Evolutionary conservation across 2,888 invertebrate species (phyloP), one percentile per base, ranked within the genome.

Genomic region (Apeira syringaria): DNA sequence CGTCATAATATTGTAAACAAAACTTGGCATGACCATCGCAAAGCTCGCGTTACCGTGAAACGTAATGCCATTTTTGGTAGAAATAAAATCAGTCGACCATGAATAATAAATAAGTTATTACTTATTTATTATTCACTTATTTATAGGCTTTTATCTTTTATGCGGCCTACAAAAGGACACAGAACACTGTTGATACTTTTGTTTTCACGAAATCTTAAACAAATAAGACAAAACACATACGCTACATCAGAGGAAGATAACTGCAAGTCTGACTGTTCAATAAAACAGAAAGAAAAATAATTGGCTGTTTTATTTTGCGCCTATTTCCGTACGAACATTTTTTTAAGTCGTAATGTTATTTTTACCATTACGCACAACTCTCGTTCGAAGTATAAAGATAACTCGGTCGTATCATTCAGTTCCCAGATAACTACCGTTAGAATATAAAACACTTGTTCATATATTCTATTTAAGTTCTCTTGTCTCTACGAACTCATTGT

Each of bases 1-100:
- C 71, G 69, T 74, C 75, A 73, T 61, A 33, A 20, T 41, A 47
- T 6, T 53, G 52, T 56, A 61, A 53, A 60, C 59, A 61, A n/a
- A 68, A 59, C 52, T 64, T 58, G 47, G 47, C 50, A 46, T 50
- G 53, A 40, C 40, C 55, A 47, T 56, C 44, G 40, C 29, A 38
- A 42, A 37, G 33, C 18, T 39, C 48, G 48, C 38, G 41, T 39
- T 36, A 42, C 35, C 47, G 32, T 39, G 37, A 31, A 37, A 42
- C 35, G 38, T 36, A 11, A 34, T 22, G 39, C 31, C 30, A 39
- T 34, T 30, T 12, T 12, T 22, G 22, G 29, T 35, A 29, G 2
- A n/a, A 6, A 17, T 17, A 17, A 4, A 17, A 5, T 26, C 7
- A 28, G 13, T 27, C 6, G 6, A 17, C 17, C 17, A 17, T 17